Evolutionary conservation across 2,113 vertebrate species (phyloP), one percentile per base, ranked within the genome.

Genomic region (Xyrauchen texanus): DNA sequence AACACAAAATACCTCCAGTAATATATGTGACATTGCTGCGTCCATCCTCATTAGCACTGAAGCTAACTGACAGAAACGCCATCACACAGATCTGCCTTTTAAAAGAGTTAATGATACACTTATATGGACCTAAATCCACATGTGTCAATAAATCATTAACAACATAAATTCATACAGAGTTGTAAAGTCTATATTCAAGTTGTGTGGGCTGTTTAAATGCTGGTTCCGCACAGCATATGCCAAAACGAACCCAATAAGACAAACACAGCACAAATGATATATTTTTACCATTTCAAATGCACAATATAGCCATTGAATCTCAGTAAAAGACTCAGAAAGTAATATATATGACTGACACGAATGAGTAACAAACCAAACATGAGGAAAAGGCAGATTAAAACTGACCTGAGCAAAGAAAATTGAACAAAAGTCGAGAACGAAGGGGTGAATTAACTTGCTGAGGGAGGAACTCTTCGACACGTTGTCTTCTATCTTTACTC

Each of bases 1-100:
- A 34, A 34, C 21, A 4, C n/a, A 15, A 47, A 47, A 72, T 7
- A 12, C 4, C 0, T 21, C 5, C 4, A 51, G 12, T 9, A 21
- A 52, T 52, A 42, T 5, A 63, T 52, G 60, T 63, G 47, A 75
- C 46, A 63, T 4, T 42, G 7, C 60, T 62, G 16, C 60, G 72
- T 75, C 60, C n/a, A n/a, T 52, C 45, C 57, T 34, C 11, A 52
- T 75, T 75, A 75, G 72, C 72, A 75, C 60, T 34, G 45, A 75
- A 9, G 72, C 72, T 75, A 75, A 75, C 72, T 75, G 72, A 75
- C 72, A 75, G 15, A 75, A 63, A 75, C 72, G 15, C 58, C 72
- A 62, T 49, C 5, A 63, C 47, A 75, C 51, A 52, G 46, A 63
- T 8, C 0, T 34, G 11, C 21, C 21, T 34, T 34, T 34, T 34